phyloP scores from a whole-genome alignment of 2,113 vertebrate species.

The Etia nguti region DNA sequence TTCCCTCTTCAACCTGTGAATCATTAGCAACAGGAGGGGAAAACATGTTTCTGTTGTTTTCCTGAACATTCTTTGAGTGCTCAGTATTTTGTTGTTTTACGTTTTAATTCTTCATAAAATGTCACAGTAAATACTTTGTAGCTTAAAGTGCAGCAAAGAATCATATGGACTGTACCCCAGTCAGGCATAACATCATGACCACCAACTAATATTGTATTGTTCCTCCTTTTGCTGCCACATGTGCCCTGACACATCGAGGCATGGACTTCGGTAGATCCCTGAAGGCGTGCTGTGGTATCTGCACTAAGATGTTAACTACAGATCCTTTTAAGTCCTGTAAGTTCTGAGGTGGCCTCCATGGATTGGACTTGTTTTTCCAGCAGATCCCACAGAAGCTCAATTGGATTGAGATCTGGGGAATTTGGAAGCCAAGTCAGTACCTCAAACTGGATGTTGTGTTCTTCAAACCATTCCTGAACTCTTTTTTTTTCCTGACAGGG shows the following conservation, averaged over 20 bases:
- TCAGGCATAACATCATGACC: background rate
- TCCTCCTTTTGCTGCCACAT: accelerated
- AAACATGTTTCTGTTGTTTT: background rate
- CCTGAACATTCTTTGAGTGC: background rate
- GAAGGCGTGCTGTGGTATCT: background rate
- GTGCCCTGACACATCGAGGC: background rate
- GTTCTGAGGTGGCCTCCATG: background rate
- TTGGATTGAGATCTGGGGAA: background rate
- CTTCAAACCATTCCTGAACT: no score
- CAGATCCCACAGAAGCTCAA: background rate
- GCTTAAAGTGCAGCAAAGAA: background rate
- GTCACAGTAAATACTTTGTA: background rate
- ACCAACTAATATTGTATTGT: background rate
- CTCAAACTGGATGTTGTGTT: background rate
- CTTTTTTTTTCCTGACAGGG: no score
- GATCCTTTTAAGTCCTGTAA: background rate
- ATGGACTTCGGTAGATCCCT: background rate
- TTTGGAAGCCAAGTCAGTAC: background rate
- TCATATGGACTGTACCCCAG: background rate
- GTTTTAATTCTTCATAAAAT: background rate
- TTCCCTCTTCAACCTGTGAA: background rate
- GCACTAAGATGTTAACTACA: background rate
- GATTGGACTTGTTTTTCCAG: background rate
- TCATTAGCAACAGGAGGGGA: background rate
- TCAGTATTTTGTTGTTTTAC: background rate